phyloP scores from a whole-genome alignment of 1,140 invertebrate species.

The Physella acuta region DNA sequence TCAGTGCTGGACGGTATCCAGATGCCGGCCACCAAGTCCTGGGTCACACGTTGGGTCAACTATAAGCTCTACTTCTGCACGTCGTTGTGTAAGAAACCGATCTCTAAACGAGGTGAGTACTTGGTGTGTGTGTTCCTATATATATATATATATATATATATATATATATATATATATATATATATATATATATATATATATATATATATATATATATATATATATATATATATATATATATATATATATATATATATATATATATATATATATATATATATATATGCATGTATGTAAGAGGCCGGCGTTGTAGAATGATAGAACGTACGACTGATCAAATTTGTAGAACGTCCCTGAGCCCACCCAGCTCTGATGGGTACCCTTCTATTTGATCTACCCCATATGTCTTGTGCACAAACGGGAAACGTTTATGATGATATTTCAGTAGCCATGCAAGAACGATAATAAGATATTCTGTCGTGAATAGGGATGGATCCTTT shows the following conservation, averaged over 20 bases:
- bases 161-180: slow-evolving; percentile 7
- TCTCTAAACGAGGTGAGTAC: slow-evolving; percentile 25
- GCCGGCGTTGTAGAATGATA: too few relatives aligned
- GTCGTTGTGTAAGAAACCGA: slow-evolving; percentile 19
- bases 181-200: neutral
- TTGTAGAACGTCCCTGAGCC: too few relatives aligned
- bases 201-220: slow-evolving; percentile 5
- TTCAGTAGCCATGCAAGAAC: too few relatives aligned
- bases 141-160: slow-evolving; percentile 12
- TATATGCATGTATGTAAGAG: too few relatives aligned
- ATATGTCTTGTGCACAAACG: too few relatives aligned
- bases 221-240: neutral
- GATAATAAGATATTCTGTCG: too few relatives aligned
- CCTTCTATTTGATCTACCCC: too few relatives aligned
- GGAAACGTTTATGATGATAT: too few relatives aligned
- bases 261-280: neutral
- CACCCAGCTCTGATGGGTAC: too few relatives aligned
- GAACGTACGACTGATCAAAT: too few relatives aligned
- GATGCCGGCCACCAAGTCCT: slow-evolving; percentile 18
- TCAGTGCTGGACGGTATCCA: slow-evolving; percentile 29
- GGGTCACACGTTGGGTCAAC: slow-evolving; percentile 24
- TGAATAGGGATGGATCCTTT: too few relatives aligned
- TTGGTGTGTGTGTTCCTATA: neutral
- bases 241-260: neutral
- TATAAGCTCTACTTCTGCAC: slow-evolving; percentile 26